A percentile compares a stretch with the other conserved stretches of the same genome.
Conservation (phyloP, 2,888 invertebrate genomes). For the Drosophila suboccidentalis region DNA sequence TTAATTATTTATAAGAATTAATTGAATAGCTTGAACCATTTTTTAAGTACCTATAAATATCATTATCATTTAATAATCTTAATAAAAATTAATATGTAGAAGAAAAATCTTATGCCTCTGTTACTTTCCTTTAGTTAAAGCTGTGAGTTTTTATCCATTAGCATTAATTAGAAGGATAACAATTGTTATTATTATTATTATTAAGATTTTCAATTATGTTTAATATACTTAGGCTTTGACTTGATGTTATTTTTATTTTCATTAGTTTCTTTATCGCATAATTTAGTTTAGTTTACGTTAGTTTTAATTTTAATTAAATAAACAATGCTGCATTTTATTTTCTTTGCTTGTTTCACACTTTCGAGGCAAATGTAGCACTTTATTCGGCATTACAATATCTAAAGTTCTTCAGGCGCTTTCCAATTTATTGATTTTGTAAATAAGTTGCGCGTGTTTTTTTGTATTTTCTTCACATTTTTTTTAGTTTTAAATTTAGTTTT, state of each 20-base stretch:
- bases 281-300: slow-evolving; percentile 36
- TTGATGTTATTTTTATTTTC: slow-evolving; percentile 13
- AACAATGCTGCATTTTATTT: slow-evolving; percentile 47
- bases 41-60: slow-evolving; percentile 74
- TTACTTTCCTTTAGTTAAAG: slow-evolving; percentile 80
- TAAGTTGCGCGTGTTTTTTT: slow-evolving; percentile 59
- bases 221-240: slow-evolving; percentile 62
- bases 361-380: slow-evolving; percentile 54
- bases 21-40: slow-evolving; percentile 80
- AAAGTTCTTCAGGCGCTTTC: slow-evolving; percentile 67
- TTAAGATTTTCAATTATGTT: slow-evolving; percentile 48
- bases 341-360: slow-evolving; percentile 31
- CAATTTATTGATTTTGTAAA: slow-evolving; percentile 67
- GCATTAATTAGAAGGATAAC: slow-evolving; percentile 81
- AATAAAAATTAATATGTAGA: slow-evolving; percentile 80
- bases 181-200: slow-evolving; percentile 64
- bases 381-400: slow-evolving; percentile 66
- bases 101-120: slow-evolving; percentile 82
- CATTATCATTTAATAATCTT: slow-evolving; percentile 69
- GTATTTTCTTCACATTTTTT: slow-evolving; percentile 24
- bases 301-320: slow-evolving; percentile 44
- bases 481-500: slow-evolving; percentile 13
- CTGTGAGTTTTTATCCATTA: slow-evolving; percentile 83
- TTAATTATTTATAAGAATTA: slow-evolving; percentile 71
- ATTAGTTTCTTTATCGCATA: slow-evolving; percentile 41